Evolutionary conservation across 2,888 invertebrate species (phyloP), one percentile per base, ranked within the genome.

Genomic region (Drosophila vallismaia): DNA sequence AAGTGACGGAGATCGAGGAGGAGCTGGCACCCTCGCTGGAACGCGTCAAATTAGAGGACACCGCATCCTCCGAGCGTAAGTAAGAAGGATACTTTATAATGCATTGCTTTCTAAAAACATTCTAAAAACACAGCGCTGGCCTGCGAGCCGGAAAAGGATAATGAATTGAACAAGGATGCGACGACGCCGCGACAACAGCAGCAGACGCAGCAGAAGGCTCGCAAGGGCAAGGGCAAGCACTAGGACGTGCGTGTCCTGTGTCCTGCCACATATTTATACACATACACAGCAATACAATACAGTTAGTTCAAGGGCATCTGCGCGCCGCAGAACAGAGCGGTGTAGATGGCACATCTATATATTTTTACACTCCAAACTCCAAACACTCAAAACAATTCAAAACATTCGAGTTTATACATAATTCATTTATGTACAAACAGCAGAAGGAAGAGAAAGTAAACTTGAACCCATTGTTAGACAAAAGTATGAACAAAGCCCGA

Each of bases 11-110:
- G 49, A 38, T 68, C 29, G 62, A 53, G 8, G 78, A 71, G 8
- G 58, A 82, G 28, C 40, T 78, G 46, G 45, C 55, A 76, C 60
- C 77, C 53, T 59, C 72, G 69, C 66, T 74, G 29, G 68, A 78
- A 33, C 66, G 67, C 14, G 52, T 53, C 9, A 46, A 58, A 10
- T n/a, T 69, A 3, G 24, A 55, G 33, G 56, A 70, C 5, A 7
- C 50, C 3, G 58, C 38, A 29, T 42, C 40, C 40, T 7, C 19
- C 14, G 40, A 12, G 6, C n/a, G 36, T 36, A 36, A 36, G 36
- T 36, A 4, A 1, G 9, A 3, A n/a, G 8, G 8, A 19, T 6
- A 12, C 24, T 5, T 6, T 9, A 4, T 5, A 36, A 5, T 0
- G 40, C 24, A 31, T 31, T 28, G 28, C 3, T 28, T 28, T 19